Evolutionary conservation across 2,113 vertebrate species (phyloP).

Genomic region (Microcebus griseorufus): DNA sequence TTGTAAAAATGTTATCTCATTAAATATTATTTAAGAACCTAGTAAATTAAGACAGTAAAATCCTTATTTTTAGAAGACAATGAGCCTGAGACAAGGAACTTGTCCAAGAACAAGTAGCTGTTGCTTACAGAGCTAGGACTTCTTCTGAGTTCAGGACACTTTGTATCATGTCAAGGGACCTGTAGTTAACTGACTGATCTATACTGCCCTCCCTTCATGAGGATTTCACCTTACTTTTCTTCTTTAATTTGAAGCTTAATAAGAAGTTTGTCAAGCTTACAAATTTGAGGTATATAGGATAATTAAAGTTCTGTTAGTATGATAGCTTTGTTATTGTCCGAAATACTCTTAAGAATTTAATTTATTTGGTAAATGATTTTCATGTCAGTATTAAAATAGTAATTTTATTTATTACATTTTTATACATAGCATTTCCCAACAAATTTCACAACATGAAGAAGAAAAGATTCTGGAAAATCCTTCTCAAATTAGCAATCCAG

Average conservation of each 20-base stretch:
- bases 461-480: conserved; percentile 76
- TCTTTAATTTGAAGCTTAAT: not conserved
- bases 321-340: not conserved
- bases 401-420: not conserved
- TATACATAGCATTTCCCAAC: conserved; percentile 84
- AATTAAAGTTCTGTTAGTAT: not conserved
- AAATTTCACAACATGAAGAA: conserved; percentile 86
- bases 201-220: not conserved
- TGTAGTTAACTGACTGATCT: not conserved
- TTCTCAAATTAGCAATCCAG: not conserved
- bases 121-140: too few species aligned
- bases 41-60: not conserved
- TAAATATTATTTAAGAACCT: not conserved
- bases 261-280: not conserved
- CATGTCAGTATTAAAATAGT: not conserved
- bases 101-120: too few species aligned
- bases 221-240: not conserved
- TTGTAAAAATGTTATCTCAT: not conserved
- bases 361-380: not conserved
- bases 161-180: not conserved
- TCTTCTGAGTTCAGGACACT: not conserved
- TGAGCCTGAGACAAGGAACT: not conserved
- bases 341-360: not conserved
- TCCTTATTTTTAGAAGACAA: not conserved
- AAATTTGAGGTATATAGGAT: not conserved